Evolutionary conservation across 2,113 vertebrate genomes (phyloP).

Genomic region (Larimichthys crocea): DNA sequence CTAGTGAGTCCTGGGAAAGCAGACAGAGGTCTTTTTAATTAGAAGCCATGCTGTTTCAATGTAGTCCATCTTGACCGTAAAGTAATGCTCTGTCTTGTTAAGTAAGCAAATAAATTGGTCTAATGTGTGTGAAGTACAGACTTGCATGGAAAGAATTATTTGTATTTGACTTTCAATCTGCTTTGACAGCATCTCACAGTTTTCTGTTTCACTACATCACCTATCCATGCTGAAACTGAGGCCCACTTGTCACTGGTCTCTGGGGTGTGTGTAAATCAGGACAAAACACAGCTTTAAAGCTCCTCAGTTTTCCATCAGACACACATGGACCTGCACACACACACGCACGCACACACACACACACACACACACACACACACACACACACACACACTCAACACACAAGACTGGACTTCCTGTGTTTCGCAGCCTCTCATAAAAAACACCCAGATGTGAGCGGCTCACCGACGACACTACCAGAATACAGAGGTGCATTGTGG

Average conservation of each 20-base stretch:
- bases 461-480: constrained; percentile 63
- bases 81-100: constrained; percentile 14
- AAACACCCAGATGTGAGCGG: constrained; percentile 82
- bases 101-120: constrained; percentile 24
- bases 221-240: constrained; percentile 27
- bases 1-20: constrained; percentile 52
- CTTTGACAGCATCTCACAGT: constrained; percentile 25
- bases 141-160: constrained; percentile 35
- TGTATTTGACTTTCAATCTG: constrained; percentile 1
- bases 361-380: constrained; percentile 42
- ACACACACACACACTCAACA: constrained; percentile 28
- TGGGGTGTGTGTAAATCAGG: constrained; percentile 55
- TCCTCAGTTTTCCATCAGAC: constrained; percentile 67
- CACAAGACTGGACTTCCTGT: constrained; percentile 73
- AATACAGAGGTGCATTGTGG: constrained; percentile 81
- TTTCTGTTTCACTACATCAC: constrained; percentile 28
- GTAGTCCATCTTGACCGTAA: constrained; percentile 8
- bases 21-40: constrained; percentile 54
- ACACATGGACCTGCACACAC: constrained; percentile 16
- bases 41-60: constrained; percentile 29
- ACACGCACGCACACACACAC: constrained; percentile 28
- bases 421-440: constrained; percentile 77
- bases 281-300: constrained; percentile 70
- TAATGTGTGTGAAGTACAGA: not conserved
- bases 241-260: constrained; percentile 48